A percentile compares a stretch with the other conserved stretches of the same genome.
phyloP scores from a whole-genome alignment of 2,888 invertebrate genomes.

The Branchellion lobata region DNA sequence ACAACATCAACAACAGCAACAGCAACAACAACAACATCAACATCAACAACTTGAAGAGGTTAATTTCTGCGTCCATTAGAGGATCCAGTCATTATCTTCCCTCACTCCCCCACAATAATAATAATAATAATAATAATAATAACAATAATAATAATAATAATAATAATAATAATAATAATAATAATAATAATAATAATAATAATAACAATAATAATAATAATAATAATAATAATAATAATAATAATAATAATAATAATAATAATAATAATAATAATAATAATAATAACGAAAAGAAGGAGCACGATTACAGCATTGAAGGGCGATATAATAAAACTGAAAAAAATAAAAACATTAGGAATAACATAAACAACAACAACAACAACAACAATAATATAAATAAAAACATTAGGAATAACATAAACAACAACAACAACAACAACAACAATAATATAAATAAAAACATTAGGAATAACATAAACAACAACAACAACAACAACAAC shows the following conservation, averaged over 20 bases:
- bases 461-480: background rate
- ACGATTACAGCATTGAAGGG: background rate
- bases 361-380: background rate
- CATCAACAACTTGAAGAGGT: background rate
- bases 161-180: slow-evolving; percentile 6
- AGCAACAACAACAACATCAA: background rate
- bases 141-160: slow-evolving; percentile 7
- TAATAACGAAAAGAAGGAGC: background rate
- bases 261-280: background rate
- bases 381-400: background rate
- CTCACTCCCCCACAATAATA: background rate
- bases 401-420: background rate
- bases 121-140: slow-evolving; percentile 20
- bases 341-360: background rate
- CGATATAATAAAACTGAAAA: background rate
- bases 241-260: background rate
- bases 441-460: background rate
- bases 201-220: slow-evolving; percentile 1
- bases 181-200: background rate
- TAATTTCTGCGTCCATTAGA: background rate
- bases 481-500: background rate
- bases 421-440: background rate
- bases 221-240: background rate
- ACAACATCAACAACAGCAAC: background rate
- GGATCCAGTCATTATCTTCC: background rate